Evolutionary conservation across 1,140 invertebrate genomes (phyloP).

Genomic region (Nasonia longicornis): DNA sequence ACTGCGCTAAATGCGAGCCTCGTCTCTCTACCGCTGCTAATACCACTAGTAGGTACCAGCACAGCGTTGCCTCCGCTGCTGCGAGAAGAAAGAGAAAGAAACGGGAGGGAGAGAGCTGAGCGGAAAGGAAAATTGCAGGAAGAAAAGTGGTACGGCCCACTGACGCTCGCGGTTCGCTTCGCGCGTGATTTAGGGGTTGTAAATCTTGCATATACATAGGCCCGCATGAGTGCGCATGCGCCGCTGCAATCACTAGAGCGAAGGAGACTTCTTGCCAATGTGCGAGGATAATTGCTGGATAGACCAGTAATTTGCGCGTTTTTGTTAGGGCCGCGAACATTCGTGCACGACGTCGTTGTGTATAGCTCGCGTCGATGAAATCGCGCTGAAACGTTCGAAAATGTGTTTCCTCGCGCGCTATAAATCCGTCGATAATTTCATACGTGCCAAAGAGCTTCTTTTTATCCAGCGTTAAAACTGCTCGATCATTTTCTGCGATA

Average conservation of each 20-base stretch:
- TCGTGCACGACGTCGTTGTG: no score
- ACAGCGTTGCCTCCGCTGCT: not conserved
- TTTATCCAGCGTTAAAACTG: no score
- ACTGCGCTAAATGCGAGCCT: slow-evolving; percentile 46
- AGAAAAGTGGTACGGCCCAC: slow-evolving; percentile 48
- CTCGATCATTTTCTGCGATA: no score
- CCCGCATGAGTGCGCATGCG: slow-evolving; percentile 23
- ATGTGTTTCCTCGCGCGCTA: not conserved
- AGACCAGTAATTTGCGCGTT: slow-evolving; percentile 27
- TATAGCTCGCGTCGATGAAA: not conserved
- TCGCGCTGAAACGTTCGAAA: not conserved
- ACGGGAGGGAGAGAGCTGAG: slow-evolving; percentile 33
- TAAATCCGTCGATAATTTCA: not conserved
- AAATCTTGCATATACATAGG: slow-evolving; percentile 51
- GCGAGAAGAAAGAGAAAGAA: not conserved
- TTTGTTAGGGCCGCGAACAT: not conserved
- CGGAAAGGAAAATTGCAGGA: slow-evolving; percentile 50
- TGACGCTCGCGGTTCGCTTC: not conserved
- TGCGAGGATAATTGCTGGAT: slow-evolving; percentile 52
- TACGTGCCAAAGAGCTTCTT: no score
- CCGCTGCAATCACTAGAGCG: slow-evolving; percentile 49
- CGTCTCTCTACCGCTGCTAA: not conserved
- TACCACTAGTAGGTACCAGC: not conserved
- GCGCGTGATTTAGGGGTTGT: slow-evolving; percentile 55
- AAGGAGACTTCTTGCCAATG: slow-evolving; percentile 46